phyloP scores from a whole-genome alignment of 2,113 vertebrate species.

The Podarcis muralis region DNA sequence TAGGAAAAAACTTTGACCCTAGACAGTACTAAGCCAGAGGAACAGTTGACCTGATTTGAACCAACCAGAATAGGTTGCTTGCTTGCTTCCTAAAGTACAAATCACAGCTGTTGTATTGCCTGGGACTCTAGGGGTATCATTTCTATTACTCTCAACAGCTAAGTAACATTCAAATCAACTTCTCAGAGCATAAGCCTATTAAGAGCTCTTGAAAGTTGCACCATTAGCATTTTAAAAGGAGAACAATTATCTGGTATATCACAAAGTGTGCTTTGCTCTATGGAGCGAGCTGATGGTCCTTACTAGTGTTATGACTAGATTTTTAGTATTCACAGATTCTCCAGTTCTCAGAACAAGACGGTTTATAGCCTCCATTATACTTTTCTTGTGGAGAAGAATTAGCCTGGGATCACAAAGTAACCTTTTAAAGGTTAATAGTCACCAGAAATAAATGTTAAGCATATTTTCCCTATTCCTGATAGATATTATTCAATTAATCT shows the following conservation, averaged over 20 bases:
- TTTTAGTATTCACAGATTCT: neutral
- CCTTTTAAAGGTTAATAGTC: conserved; percentile 25
- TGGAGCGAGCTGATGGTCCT: neutral
- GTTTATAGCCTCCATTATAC: neutral
- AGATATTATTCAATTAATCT: conserved; percentile 16
- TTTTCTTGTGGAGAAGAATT: conserved; percentile 5
- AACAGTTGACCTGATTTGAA: neutral
- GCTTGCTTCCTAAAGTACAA: neutral
- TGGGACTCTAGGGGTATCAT: neutral
- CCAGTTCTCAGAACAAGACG: neutral
- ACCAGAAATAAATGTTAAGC: conserved; percentile 23
- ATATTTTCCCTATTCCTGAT: conserved; percentile 15
- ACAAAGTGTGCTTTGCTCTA: neutral
- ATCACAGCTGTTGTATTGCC: neutral
- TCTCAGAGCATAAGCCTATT: neutral
- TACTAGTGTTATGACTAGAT: neutral
- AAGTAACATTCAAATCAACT: neutral
- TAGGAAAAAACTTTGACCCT: neutral
- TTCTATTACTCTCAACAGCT: neutral
- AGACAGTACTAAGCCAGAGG: neutral
- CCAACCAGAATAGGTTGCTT: neutral
- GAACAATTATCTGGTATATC: conserved; percentile 10
- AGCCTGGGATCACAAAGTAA: conserved; percentile 14
- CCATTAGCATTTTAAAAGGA: neutral
- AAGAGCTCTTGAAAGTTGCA: neutral